phyloP scores from a whole-genome alignment of 2,888 invertebrate genomes.

The Fragum whitleyi region DNA sequence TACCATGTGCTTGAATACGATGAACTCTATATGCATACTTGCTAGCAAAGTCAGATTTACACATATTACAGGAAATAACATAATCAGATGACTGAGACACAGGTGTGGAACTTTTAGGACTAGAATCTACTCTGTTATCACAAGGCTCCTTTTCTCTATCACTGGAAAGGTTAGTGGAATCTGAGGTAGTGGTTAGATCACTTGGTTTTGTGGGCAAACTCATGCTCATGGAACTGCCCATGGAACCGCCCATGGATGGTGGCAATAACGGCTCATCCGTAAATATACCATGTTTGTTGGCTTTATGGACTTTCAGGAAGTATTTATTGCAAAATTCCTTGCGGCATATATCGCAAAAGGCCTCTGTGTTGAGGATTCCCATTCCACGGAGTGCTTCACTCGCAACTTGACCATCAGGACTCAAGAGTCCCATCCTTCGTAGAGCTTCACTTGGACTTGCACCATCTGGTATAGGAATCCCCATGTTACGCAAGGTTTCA shows the following conservation, averaged over 20 bases:
- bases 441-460: slow-evolving; percentile 62
- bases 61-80: slow-evolving; percentile 78
- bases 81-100: slow-evolving; percentile 66
- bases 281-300: slow-evolving; percentile 84
- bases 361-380: slow-evolving; percentile 88
- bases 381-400: slow-evolving; percentile 71
- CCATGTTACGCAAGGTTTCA: slow-evolving; percentile 62
- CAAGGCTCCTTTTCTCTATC: slow-evolving; percentile 67
- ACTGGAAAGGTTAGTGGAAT: slow-evolving; percentile 57
- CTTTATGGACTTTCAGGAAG: slow-evolving; percentile 84
- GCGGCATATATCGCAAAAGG: slow-evolving; percentile 97
- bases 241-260: slow-evolving; percentile 60
- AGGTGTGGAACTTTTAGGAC: slow-evolving; percentile 71
- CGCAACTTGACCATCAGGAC: slow-evolving; percentile 63
- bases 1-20: slow-evolving; percentile 81
- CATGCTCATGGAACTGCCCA: slow-evolving; percentile 50
- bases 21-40: slow-evolving; percentile 88
- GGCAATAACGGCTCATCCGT: slow-evolving; percentile 69
- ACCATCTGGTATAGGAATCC: slow-evolving; percentile 65
- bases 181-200: slow-evolving; percentile 70
- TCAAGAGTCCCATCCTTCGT: slow-evolving; percentile 58
- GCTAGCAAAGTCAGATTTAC: slow-evolving; percentile 94
- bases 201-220: slow-evolving; percentile 64
- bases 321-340: slow-evolving; percentile 85
- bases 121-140: slow-evolving; percentile 67